Base-by-base conservation (phyloP, 2,888 invertebrate species). In the Lordiphosa andalusiaca region DNA sequence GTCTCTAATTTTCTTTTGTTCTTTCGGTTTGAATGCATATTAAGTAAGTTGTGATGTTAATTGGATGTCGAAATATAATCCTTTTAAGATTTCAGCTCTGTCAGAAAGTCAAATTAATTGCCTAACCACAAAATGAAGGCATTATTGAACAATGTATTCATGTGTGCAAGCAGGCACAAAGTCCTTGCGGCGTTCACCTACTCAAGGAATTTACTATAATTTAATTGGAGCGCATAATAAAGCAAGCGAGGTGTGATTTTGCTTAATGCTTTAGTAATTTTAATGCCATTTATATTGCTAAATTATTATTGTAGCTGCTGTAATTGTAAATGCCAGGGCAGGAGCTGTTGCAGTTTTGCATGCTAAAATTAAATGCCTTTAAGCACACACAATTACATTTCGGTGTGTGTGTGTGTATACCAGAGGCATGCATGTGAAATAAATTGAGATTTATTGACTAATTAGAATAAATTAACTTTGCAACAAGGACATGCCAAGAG, bases 401-500 rank as follows among this genome's bases (percentile, higher is more conserved):
- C 3, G 3, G 30, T 30, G 30, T 30, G 30, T 30, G 25, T 25
- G 25, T 25, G 30, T 10, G 30, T 30, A 30, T 30, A 10, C 30
- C 30, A 30, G 6, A 10, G 13, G 21, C 50, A 56, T 38, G 53
- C 66, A 71, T 65, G 65, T 68, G 68, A 73, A 73, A 71, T 82
- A 87, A 88, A 88, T 88, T 78, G 81, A 87, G 86, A 88, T 88
- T 88, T 88, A 88, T 88, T 88, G 86, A 86, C 84, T 87, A 85
- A 88, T 88, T 88, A 87, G 86, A 86, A 88, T 86, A 85, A 84
- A 86, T 87, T 86, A 85, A 85, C 74, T 70, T 71, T 75, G 73
- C 69, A 72, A 67, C 74, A 73, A 76, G 77, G 71, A 84, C 75
- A 74, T 54, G 65, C 64, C 62, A 12, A 6, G 42, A 64, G 38